Percentiles rank a stretch among this genome's conserved stretches.
These are phyloP conservation scores for Amphiduros pacificus DNA, from an alignment of 2,888 invertebrate species.

Conservation along the genomic window DNA sequence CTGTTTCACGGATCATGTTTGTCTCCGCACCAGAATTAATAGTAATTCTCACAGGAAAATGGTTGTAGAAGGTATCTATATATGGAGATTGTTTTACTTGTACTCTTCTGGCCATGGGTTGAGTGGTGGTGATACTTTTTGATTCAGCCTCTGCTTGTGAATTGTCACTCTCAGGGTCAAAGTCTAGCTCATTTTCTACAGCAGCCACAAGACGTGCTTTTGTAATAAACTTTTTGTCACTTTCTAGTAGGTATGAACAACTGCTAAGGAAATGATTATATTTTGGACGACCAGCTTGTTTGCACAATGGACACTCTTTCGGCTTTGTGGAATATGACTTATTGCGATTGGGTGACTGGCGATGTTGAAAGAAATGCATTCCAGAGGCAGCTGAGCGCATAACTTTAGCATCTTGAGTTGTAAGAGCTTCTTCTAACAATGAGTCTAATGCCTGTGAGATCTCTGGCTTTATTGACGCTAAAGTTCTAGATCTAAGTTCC, in stretches of 20 bases:
- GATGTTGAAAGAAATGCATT: neutral
- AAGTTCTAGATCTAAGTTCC: neutral
- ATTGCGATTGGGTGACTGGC: neutral
- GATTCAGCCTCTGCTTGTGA: neutral
- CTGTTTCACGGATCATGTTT: too few species aligned
- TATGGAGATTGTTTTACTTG: neutral
- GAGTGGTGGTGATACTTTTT: neutral
- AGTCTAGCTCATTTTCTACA: neutral
- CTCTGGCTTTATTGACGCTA: neutral
- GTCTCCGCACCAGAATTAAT: too few species aligned
- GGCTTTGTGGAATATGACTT: neutral
- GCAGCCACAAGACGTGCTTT: conserved; percentile 10
- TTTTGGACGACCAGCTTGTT: conserved; percentile 17
- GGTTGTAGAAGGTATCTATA: neutral
- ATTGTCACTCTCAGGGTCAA: neutral
- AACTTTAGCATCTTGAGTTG: neutral
- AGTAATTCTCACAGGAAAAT: neutral
- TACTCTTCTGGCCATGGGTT: neutral
- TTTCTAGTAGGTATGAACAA: conserved; percentile 27
- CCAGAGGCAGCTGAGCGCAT: neutral
- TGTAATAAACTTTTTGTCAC: conserved; percentile 24
- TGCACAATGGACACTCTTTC: conserved; percentile 25
- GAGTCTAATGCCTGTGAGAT: neutral
- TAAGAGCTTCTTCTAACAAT: neutral
- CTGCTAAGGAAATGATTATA: conserved; percentile 27